Percentiles rank a stretch among this genome's conserved stretches.
phyloP scores from a whole-genome alignment of 2,113 vertebrate species.

The Cyphomyrus discorhynchus region DNA sequence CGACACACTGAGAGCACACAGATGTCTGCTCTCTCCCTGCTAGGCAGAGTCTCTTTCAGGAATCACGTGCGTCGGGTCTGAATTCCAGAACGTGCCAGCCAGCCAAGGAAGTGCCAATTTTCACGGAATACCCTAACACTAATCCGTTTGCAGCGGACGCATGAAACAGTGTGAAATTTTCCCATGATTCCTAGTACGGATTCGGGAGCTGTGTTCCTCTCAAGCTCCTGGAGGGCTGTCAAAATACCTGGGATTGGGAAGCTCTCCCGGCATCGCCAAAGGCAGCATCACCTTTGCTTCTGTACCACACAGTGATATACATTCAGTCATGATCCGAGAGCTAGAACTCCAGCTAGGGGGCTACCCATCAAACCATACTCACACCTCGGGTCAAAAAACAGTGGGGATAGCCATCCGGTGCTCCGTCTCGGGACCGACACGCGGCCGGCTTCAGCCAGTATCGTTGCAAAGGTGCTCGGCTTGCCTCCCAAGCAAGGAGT shows the following conservation, averaged over 20 bases:
- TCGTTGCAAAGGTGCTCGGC: neutral
- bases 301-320: neutral
- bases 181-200: neutral
- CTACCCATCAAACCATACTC: neutral
- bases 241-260: neutral
- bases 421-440: neutral
- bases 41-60: neutral
- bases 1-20: neutral
- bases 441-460: neutral
- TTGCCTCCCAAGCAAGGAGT: neutral
- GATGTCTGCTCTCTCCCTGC: neutral
- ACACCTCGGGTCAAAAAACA: neutral
- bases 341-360: neutral
- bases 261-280: neutral
- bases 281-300: neutral
- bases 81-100: neutral
- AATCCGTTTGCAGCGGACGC: neutral
- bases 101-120: neutral
- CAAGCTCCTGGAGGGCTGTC: neutral
- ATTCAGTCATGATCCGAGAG: neutral
- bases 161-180: neutral
- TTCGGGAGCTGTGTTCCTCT: neutral
- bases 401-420: neutral
- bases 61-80: neutral
- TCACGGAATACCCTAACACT: neutral